Evolutionary conservation across 2,888 invertebrate species (phyloP).

Genomic region (Drosophila nr. fundita): DNA sequence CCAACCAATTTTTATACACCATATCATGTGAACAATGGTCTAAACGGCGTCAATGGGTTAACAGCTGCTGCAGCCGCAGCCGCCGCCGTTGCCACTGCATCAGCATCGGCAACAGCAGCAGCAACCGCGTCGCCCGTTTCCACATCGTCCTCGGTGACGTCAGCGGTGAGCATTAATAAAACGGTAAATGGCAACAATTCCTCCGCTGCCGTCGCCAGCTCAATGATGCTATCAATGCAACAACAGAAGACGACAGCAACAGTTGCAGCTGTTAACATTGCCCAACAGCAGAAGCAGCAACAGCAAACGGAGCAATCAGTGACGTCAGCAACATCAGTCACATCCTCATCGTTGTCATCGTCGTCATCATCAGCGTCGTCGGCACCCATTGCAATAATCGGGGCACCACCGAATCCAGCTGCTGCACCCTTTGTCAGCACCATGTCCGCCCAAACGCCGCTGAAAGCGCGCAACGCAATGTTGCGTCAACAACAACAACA

Average conservation of each 20-base stretch:
- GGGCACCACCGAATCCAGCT: slow-evolving; percentile 68
- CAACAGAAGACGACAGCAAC: slow-evolving; percentile 65
- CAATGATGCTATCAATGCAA: slow-evolving; percentile 81
- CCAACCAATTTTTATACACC: slow-evolving; percentile 85
- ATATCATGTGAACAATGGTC: slow-evolving; percentile 84
- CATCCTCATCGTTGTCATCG: slow-evolving; percentile 48
- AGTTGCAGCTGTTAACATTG: slow-evolving; percentile 76
- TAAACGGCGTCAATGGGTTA: slow-evolving; percentile 76
- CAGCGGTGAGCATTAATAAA: slow-evolving; percentile 64
- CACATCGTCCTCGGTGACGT: slow-evolving; percentile 17
- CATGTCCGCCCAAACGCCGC: slow-evolving; percentile 81
- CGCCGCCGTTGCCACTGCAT: slow-evolving; percentile 46
- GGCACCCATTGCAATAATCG: slow-evolving; percentile 69
- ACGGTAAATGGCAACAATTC: slow-evolving; percentile 72
- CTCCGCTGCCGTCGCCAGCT: slow-evolving; percentile 39
- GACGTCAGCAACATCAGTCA: slow-evolving; percentile 72
- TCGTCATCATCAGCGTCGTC: slow-evolving; percentile 51
- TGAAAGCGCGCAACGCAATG: slow-evolving; percentile 78
- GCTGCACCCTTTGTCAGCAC: slow-evolving; percentile 79
- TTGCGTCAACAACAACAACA: slow-evolving; percentile 78
- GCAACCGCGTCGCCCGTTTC: slow-evolving; percentile 48
- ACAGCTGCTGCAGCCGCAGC: slow-evolving; percentile 63
- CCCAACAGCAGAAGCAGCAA: slow-evolving; percentile 75
- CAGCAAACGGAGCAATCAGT: slow-evolving; percentile 72
- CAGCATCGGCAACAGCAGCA: slow-evolving; percentile 59